A percentile compares a stretch with the other conserved stretches of the same genome.
Evolutionary conservation across 2,888 invertebrate genomes (phyloP).

Genomic region (Maniola hyperantus): DNA sequence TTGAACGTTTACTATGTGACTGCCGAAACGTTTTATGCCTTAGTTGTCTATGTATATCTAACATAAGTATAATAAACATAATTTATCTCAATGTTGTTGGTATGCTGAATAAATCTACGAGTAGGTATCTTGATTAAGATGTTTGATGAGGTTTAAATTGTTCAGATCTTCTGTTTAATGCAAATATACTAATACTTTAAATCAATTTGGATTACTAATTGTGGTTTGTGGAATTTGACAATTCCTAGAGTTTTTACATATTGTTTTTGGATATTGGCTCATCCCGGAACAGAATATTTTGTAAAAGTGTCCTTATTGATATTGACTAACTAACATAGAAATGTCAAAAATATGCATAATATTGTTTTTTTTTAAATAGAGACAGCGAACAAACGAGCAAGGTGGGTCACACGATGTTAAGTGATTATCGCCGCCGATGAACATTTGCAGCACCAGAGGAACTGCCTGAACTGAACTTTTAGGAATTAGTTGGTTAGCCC

Average conservation of each 20-base stretch:
- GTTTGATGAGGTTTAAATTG: slow-evolving; percentile 22
- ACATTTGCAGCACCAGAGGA: no score
- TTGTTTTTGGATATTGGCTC: not conserved
- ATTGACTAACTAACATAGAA: no score
- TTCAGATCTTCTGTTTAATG: slow-evolving; percentile 14
- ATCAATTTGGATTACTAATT: not conserved
- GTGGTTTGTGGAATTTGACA: not conserved
- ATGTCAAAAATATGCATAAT: no score
- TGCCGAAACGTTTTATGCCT: not conserved
- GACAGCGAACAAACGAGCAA: no score
- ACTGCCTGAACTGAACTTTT: no score
- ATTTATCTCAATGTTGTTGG: slow-evolving; percentile 1
- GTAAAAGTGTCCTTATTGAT: no score
- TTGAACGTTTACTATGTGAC: slow-evolving; percentile 12
- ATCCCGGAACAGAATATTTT: not conserved
- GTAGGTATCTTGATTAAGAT: slow-evolving; percentile 16
- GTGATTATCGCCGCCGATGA: no score
- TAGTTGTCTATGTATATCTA: slow-evolving; percentile 2
- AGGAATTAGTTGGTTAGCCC: no score
- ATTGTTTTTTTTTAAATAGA: no score
- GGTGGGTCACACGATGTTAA: no score
- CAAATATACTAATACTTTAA: slow-evolving; percentile 18
- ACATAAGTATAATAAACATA: no score
- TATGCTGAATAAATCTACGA: not conserved
- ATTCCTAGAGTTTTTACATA: slow-evolving; percentile 1